Percentiles rank a stretch among this genome's conserved stretches.
Evolutionary conservation across 2,888 invertebrate species (phyloP).

Genomic region (Platycheirus rosarum): DNA sequence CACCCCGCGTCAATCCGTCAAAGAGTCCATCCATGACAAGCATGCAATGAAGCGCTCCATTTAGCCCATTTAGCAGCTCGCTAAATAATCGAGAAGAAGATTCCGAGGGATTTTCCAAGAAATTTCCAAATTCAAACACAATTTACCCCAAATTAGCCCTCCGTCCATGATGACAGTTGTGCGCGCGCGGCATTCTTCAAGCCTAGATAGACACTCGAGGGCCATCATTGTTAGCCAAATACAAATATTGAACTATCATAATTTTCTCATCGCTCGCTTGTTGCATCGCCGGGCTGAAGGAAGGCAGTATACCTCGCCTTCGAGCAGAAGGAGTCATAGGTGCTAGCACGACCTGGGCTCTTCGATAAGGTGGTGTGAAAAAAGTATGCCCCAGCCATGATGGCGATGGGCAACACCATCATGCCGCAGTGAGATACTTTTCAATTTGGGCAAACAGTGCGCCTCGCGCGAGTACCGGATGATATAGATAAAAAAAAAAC

Average conservation of each 20-base stretch:
- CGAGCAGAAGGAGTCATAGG: constrained; percentile 56
- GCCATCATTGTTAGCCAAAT: constrained; percentile 73
- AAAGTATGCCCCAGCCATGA: constrained; percentile 43
- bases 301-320: constrained; percentile 15
- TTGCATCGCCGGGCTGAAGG: constrained; percentile 28
- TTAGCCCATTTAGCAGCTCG: constrained; percentile 51
- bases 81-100: constrained; percentile 47
- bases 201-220: constrained; percentile 72
- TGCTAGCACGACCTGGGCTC: constrained; percentile 41
- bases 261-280: constrained; percentile 60
- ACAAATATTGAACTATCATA: constrained; percentile 74
- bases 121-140: constrained; percentile 68
- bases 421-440: constrained; percentile 59
- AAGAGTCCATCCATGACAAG: constrained; percentile 33
- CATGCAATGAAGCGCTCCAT: constrained; percentile 56
- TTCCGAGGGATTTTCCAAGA: constrained; percentile 62
- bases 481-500: constrained; percentile 61
- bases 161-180: constrained; percentile 27
- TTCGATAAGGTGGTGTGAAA: constrained; percentile 61
- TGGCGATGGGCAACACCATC: constrained; percentile 16
- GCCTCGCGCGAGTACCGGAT: constrained; percentile 56
- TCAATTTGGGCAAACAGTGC: constrained; percentile 65
- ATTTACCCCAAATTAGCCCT: constrained; percentile 66
- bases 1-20: constrained; percentile 57
- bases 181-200: constrained; percentile 72